Percentiles rank a stretch among this genome's conserved stretches.
These are phyloP conservation scores for Coleophora flavipennella DNA, from an alignment of 2,888 invertebrate genomes.

Conservation along the genomic window DNA sequence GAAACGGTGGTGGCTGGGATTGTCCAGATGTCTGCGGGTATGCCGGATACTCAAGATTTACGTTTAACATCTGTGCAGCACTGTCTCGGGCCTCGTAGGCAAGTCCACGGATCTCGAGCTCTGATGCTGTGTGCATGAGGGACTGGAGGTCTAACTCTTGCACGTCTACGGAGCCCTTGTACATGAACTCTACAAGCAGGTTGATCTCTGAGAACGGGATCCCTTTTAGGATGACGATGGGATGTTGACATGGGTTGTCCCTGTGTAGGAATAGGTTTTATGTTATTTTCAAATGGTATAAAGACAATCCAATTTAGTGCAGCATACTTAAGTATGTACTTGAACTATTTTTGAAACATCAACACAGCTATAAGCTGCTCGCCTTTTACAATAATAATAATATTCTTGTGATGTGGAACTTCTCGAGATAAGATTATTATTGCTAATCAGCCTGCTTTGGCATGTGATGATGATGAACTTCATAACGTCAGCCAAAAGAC, in stretches of 20 bases:
- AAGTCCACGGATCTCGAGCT: slow-evolving; percentile 77
- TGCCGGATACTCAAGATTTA: slow-evolving; percentile 64
- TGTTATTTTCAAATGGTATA: no score
- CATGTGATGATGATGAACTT: no score
- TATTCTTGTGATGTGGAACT: no score
- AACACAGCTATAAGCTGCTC: no score
- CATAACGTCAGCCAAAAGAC: no score
- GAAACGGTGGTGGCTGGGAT: slow-evolving; percentile 25
- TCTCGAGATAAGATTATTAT: no score
- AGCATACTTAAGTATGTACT: no score
- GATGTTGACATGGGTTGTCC: slow-evolving; percentile 82
- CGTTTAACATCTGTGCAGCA: slow-evolving; percentile 68
- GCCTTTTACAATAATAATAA: no score
- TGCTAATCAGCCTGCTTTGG: no score
- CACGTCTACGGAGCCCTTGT: slow-evolving; percentile 79
- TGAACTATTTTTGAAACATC: no score
- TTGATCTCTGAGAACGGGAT: slow-evolving; percentile 78
- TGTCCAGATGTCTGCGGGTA: slow-evolving; percentile 43
- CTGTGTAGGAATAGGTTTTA: slow-evolving; percentile 23
- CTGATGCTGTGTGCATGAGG: slow-evolving; percentile 77
- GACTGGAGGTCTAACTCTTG: slow-evolving; percentile 75
- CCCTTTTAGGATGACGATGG: slow-evolving; percentile 79
- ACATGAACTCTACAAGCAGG: slow-evolving; percentile 79
- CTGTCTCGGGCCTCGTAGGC: slow-evolving; percentile 74
- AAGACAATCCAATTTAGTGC: no score